These are phyloP conservation scores for Podarcis siculus DNA, from an alignment of 2,797 vertebrate species.

Conservation along the genomic window DNA sequence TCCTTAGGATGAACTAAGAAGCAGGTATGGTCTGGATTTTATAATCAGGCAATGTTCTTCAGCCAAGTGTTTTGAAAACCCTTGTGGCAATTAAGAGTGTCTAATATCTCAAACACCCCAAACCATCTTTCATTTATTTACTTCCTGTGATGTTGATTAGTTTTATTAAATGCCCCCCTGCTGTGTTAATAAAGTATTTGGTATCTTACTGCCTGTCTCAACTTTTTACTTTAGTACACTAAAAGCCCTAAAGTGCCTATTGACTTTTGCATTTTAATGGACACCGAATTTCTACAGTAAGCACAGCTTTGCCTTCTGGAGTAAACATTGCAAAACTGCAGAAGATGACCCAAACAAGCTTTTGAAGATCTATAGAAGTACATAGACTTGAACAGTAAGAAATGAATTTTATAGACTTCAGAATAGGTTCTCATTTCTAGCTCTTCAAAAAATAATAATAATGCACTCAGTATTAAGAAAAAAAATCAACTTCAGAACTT, in stretches of 20 bases:
- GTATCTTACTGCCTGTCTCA: neutral
- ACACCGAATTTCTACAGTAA: neutral
- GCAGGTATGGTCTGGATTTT: neutral
- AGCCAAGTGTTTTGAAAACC: neutral
- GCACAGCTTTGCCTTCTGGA: neutral
- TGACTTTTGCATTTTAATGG: conserved; percentile 5
- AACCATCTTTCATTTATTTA: conserved; percentile 24
- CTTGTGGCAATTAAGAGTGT: conserved; percentile 6
- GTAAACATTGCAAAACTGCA: neutral
- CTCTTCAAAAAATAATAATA: neutral
- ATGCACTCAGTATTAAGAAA: neutral
- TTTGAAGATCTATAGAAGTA: neutral
- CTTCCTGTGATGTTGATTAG: conserved; percentile 14
- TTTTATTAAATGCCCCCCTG: conserved; percentile 20
- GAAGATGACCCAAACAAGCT: neutral
- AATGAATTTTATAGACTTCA: neutral
- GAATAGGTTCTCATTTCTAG: neutral
- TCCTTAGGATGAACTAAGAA: conserved; percentile 1
- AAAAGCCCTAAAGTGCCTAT: conserved; percentile 8
- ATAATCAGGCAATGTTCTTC: neutral
- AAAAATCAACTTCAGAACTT: neutral
- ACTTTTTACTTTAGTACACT: conserved; percentile 8
- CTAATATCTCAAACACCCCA: neutral
- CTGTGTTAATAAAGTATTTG: conserved; percentile 24
- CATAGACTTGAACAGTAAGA: neutral